Evolutionary conservation across 2,113 vertebrate genomes (phyloP).

Genomic region (Myxocyprinus asiaticus): DNA sequence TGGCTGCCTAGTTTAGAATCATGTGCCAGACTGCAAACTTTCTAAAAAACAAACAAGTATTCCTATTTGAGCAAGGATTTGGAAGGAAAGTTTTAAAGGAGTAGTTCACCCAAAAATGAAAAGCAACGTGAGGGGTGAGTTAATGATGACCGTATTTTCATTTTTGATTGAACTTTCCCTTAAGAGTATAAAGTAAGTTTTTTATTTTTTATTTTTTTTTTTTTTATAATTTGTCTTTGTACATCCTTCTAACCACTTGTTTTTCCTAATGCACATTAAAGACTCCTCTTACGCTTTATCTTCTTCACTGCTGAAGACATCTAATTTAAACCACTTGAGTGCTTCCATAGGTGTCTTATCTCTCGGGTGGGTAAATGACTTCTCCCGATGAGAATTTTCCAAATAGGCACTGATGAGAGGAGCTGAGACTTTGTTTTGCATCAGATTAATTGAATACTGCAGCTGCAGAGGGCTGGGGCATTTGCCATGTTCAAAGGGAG

Average conservation of each 20-base stretch:
- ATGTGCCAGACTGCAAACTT: constrained; percentile 5
- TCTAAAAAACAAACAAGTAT: not conserved
- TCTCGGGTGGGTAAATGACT: constrained; percentile 2
- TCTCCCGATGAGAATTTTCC: constrained; percentile 10
- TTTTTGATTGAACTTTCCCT: no score
- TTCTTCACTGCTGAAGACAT: constrained; percentile 22
- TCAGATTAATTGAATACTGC: constrained; percentile 13
- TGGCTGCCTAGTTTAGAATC: not conserved
- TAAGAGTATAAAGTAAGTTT: no score
- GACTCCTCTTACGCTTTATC: constrained; percentile 13
- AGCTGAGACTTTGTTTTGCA: constrained; percentile 28
- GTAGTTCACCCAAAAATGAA: no score
- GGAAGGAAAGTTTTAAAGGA: no score
- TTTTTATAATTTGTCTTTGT: not conserved
- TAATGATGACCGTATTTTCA: no score
- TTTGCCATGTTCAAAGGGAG: constrained; percentile 39
- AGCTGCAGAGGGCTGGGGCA: constrained; percentile 13
- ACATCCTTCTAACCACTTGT: not conserved
- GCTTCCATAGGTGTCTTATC: constrained; percentile 36
- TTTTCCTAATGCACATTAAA: constrained; percentile 8
- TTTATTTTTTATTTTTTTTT: no score
- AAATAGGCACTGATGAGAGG: not conserved
- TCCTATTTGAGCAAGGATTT: no score
- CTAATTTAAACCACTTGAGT: constrained; percentile 13
- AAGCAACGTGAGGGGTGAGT: no score